Percentiles rank a stretch among this genome's conserved stretches.
These are phyloP conservation scores for Lutraria rhynchaena DNA, from an alignment of 1,140 invertebrate genomes.

Conservation along the genomic window DNA sequence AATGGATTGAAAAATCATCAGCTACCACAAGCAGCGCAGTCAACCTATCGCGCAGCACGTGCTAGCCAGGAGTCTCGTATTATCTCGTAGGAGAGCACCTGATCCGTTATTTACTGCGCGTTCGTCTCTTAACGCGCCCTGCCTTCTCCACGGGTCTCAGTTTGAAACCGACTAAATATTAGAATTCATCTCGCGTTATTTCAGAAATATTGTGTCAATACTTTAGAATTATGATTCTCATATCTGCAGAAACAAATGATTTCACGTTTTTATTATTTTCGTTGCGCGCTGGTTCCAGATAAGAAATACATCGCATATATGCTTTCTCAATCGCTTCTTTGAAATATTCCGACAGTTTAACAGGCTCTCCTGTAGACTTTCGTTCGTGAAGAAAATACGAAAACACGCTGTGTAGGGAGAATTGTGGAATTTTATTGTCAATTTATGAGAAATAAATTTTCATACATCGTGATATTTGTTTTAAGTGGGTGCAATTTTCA, in stretches of 20 bases:
- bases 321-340: too few species aligned
- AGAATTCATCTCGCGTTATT: constrained; percentile 49
- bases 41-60: constrained; percentile 55
- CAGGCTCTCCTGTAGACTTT: too few species aligned
- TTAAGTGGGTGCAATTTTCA: too few species aligned
- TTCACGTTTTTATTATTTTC: neutral
- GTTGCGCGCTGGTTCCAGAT: too few species aligned
- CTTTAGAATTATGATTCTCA: constrained; percentile 24
- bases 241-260: constrained; percentile 31
- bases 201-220: constrained; percentile 52
- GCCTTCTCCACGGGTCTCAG: constrained; percentile 32
- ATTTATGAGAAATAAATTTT: too few species aligned
- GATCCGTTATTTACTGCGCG: constrained; percentile 58
- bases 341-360: too few species aligned
- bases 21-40: constrained; percentile 43
- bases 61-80: constrained; percentile 55
- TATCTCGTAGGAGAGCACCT: constrained; percentile 55
- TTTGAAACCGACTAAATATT: constrained; percentile 51
- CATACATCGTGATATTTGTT: too few species aligned
- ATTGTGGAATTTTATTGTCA: too few species aligned
- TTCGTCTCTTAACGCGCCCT: constrained; percentile 32
- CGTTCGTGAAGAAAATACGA: too few species aligned
- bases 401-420: too few species aligned
- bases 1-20: constrained; percentile 37
- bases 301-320: too few species aligned